Evolutionary conservation across 1,140 invertebrate species (phyloP).

Genomic region (Prorops nasuta): DNA sequence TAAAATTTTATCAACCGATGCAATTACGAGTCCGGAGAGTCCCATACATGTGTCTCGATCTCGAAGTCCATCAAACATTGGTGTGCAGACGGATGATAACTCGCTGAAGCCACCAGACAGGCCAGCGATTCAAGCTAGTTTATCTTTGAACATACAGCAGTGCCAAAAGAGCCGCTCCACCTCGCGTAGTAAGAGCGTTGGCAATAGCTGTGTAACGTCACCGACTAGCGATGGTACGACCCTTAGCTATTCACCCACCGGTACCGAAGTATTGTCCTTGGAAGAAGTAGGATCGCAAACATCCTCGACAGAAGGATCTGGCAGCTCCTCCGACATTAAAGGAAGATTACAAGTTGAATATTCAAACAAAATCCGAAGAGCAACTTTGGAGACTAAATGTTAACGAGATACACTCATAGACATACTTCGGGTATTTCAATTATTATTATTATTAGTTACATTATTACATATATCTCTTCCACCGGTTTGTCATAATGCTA

Average conservation of each 20-base stretch:
- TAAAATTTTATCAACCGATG: conserved; percentile 47
- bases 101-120: conserved; percentile 21
- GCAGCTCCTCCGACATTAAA: conserved; percentile 20
- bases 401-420: conserved; percentile 23
- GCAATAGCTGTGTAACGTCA: conserved; percentile 46
- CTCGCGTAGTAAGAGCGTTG: conserved; percentile 39
- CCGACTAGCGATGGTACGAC: conserved; percentile 46
- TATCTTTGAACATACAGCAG: conserved; percentile 40
- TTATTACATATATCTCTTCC: too few species aligned
- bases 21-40: conserved; percentile 36
- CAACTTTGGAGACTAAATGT: conserved; percentile 45
- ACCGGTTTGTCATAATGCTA: neutral
- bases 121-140: conserved; percentile 31
- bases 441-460: too few species aligned
- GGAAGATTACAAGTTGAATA: conserved; percentile 26
- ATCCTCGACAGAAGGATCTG: conserved; percentile 19
- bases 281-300: conserved; percentile 34
- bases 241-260: conserved; percentile 43
- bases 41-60: conserved; percentile 40
- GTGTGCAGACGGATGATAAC: conserved; percentile 13
- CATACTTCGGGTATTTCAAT: too few species aligned
- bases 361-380: conserved; percentile 28
- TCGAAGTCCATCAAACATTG: conserved; percentile 34
- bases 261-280: conserved; percentile 39
- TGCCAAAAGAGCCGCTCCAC: conserved; percentile 29